Evolutionary conservation across 2,113 vertebrate species (phyloP).

Genomic region (Equus quagga): DNA sequence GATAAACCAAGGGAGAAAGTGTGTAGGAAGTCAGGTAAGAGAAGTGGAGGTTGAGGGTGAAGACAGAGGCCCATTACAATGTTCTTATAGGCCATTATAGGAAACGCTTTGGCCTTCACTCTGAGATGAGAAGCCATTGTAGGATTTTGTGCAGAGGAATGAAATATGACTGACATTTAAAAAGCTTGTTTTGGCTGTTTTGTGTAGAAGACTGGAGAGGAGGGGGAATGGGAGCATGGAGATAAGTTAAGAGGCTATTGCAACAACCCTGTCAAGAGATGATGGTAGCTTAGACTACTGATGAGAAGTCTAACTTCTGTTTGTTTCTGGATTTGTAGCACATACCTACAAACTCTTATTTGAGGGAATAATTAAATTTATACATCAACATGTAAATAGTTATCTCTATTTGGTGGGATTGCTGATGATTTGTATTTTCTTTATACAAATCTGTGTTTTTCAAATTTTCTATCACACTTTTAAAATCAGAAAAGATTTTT

Average conservation of each 20-base stretch:
- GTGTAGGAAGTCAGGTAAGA: not conserved
- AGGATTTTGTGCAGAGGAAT: not conserved
- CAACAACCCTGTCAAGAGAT: not conserved
- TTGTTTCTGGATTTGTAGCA: not conserved
- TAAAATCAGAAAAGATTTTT: not conserved
- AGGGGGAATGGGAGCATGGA: not conserved
- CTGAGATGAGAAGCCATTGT: not conserved
- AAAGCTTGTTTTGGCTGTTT: not conserved
- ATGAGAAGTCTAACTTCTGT: not conserved
- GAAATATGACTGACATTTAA: not conserved
- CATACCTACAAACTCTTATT: not conserved
- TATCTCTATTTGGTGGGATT: not conserved
- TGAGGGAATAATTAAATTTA: not conserved
- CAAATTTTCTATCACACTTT: not conserved
- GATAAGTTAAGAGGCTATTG: not conserved
- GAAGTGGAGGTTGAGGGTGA: not conserved
- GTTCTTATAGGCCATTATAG: not conserved
- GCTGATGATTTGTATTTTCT: constrained; percentile 8
- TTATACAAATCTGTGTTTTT: not conserved
- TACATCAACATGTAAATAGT: not conserved
- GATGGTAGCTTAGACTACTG: not conserved
- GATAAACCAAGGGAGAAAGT: not conserved
- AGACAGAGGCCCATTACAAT: not conserved
- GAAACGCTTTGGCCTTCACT: not conserved
- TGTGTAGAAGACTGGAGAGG: not conserved